Conservation (phyloP, 2,113 vertebrate genomes). For the Protobothrops flavoviridis region DNA sequence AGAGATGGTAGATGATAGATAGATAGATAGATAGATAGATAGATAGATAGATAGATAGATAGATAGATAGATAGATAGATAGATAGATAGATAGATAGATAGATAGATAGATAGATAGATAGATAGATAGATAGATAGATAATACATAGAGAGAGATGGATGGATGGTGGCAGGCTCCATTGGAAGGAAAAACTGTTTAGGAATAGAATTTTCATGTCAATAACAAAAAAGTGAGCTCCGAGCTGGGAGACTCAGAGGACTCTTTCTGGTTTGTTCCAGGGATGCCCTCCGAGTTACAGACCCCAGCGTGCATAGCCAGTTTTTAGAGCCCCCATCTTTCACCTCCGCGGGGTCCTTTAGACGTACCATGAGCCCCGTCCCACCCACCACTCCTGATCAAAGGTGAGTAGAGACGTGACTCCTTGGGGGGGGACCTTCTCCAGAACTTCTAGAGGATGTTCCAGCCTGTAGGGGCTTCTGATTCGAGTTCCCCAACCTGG, state of each 20-base stretch:
- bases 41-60: too few relatives aligned
- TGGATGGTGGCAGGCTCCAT: background rate
- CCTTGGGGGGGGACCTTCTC: background rate
- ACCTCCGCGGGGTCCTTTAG: background rate
- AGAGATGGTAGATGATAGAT: too few relatives aligned
- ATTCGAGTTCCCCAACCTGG: too few relatives aligned
- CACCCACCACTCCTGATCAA: slow-evolving; percentile 33
- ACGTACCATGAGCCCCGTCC: background rate
- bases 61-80: too few relatives aligned
- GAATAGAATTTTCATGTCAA: background rate
- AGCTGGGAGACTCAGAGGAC: background rate
- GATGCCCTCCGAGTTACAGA: slow-evolving; percentile 47
- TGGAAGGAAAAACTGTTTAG: too few relatives aligned
- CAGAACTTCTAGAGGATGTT: too few relatives aligned
- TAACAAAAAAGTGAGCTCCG: background rate
- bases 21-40: too few relatives aligned
- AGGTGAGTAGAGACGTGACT: slow-evolving; percentile 55
- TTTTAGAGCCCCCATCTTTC: slow-evolving; percentile 11
- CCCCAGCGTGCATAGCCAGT: background rate
- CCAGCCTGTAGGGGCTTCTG: too few relatives aligned
- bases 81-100: too few relatives aligned
- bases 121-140: too few relatives aligned
- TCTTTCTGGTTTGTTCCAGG: slow-evolving; percentile 57
- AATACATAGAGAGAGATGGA: too few relatives aligned
- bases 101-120: too few relatives aligned